phyloP scores from a whole-genome alignment of 2,888 invertebrate genomes.

The Noctua pronuba region DNA sequence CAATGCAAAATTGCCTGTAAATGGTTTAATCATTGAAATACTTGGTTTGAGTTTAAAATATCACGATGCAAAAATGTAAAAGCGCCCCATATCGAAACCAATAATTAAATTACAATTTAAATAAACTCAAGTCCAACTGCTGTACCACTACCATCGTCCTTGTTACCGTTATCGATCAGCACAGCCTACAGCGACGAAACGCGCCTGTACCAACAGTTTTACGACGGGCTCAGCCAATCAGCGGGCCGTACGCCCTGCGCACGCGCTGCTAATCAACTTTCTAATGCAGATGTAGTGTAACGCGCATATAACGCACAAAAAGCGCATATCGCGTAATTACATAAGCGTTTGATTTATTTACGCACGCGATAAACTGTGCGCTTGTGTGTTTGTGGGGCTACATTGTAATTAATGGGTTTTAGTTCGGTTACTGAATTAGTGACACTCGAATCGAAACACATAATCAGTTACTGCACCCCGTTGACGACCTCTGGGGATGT shows the following conservation, averaged over 20 bases:
- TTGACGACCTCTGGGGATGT: neutral
- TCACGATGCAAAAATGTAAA: neutral
- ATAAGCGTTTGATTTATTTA: constrained; percentile 69
- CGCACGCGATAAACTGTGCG: constrained; percentile 54
- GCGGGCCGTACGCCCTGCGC: constrained; percentile 41
- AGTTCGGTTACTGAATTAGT: neutral
- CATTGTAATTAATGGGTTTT: constrained; percentile 38
- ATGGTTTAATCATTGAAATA: neutral
- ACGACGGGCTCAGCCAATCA: constrained; percentile 71
- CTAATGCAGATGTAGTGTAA: constrained; percentile 67
- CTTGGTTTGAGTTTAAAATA: neutral
- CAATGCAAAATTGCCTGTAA: neutral
- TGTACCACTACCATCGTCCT: constrained; percentile 57
- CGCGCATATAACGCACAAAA: constrained; percentile 49
- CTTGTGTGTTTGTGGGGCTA: constrained; percentile 47
- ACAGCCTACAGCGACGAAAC: constrained; percentile 48
- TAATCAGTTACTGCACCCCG: neutral
- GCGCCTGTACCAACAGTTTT: constrained; percentile 63
- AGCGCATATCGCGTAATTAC: constrained; percentile 71
- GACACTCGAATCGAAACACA: neutral
- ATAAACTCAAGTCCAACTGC: constrained; percentile 21
- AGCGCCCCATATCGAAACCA: neutral
- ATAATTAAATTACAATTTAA: constrained; percentile 40
- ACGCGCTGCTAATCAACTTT: constrained; percentile 69
- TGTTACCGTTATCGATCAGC: constrained; percentile 70